Evolutionary conservation across 1,140 invertebrate species (phyloP).

Genomic region (Diorhabda elongata): DNA sequence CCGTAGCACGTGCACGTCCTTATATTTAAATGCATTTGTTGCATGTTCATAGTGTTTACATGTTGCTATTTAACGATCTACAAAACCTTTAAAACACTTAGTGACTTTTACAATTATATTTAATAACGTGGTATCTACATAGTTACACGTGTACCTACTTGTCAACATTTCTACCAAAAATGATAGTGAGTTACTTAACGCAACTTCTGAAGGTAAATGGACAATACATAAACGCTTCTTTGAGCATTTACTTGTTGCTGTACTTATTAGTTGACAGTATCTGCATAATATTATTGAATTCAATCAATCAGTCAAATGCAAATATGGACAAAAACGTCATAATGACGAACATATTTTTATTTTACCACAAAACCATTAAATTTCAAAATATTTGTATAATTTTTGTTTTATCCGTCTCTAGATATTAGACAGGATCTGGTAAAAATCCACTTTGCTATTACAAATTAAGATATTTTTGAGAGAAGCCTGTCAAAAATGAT

Average conservation of each 20-base stretch:
- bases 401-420: no score
- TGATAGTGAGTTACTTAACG: constrained; percentile 24
- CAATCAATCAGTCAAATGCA: no score
- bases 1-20: constrained; percentile 38
- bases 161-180: constrained; percentile 25
- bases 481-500: no score
- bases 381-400: no score
- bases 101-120: neutral
- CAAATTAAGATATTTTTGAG: no score
- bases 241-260: neutral
- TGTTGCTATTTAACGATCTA: neutral
- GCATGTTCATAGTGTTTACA: constrained; percentile 27
- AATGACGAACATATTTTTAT: no score
- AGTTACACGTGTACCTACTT: neutral
- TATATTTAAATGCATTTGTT: constrained; percentile 7
- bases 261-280: neutral
- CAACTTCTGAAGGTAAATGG: constrained; percentile 28
- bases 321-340: no score
- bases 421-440: no score
- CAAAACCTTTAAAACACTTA: neutral
- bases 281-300: no score
- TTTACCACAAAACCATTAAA: no score
- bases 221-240: neutral
- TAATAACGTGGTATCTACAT: no score
- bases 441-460: no score